A percentile compares a stretch with the other conserved stretches of the same genome.
Evolutionary conservation across 2,888 invertebrate species (phyloP).

Genomic region (Thera obeliscata): DNA sequence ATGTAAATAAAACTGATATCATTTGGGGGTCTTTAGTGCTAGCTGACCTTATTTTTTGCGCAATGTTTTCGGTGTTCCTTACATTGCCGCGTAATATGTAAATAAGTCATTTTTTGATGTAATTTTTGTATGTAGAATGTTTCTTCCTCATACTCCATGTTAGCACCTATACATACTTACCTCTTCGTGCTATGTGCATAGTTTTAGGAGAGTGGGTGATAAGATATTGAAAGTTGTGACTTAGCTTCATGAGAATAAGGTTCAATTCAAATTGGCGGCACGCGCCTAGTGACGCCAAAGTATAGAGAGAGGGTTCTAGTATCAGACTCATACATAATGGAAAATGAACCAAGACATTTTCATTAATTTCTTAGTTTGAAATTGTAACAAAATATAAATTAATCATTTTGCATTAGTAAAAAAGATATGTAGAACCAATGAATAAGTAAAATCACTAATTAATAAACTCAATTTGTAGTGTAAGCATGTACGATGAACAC

Average conservation of each 20-base stretch:
- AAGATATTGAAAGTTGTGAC: constrained; percentile 55
- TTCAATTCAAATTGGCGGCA: constrained; percentile 51
- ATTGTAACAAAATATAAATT: neutral
- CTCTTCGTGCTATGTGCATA: constrained; percentile 59
- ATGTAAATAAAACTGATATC: constrained; percentile 79
- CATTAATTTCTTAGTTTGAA: constrained; percentile 4
- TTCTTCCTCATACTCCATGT: constrained; percentile 45
- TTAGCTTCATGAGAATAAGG: constrained; percentile 54
- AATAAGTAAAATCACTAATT: neutral
- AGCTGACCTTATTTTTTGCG: constrained; percentile 67
- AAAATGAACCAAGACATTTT: constrained; percentile 44
- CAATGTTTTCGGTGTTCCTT: constrained; percentile 46
- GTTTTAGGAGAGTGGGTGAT: constrained; percentile 63
- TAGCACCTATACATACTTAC: constrained; percentile 53
- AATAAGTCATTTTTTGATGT: constrained; percentile 3
- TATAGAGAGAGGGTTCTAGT: constrained; percentile 49
- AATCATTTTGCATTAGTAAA: neutral
- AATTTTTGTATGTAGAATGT: constrained; percentile 26
- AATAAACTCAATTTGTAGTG: neutral
- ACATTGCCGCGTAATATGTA: constrained; percentile 1
- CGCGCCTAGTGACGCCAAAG: constrained; percentile 55
- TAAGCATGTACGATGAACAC: neutral
- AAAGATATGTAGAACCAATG: neutral
- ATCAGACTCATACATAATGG: constrained; percentile 50
- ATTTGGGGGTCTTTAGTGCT: constrained; percentile 72